Conservation (phyloP, 2,113 vertebrate species). For the Odocoileus virginianus region DNA sequence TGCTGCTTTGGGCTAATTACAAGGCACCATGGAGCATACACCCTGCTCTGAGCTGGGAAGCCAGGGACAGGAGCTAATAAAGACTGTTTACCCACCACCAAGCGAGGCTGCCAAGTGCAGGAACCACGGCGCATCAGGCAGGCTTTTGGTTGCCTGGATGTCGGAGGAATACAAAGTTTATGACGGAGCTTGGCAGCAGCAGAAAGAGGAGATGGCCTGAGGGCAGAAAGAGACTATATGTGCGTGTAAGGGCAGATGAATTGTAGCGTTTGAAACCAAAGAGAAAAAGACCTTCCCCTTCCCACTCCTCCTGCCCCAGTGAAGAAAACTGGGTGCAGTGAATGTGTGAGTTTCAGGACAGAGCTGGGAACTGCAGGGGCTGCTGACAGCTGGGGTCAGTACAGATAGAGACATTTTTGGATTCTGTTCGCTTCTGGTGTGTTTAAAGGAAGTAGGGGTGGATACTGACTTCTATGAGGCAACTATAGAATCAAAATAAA, state of each 20-base stretch:
- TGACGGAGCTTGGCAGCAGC: constrained; percentile 71
- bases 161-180: constrained; percentile 77
- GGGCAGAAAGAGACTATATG: constrained; percentile 60
- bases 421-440: neutral
- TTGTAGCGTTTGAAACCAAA: constrained; percentile 39
- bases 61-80: constrained; percentile 30
- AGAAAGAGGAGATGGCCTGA: constrained; percentile 64
- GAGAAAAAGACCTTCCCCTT: neutral
- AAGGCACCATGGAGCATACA: neutral
- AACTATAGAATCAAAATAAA: neutral
- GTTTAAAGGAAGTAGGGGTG: constrained; percentile 35
- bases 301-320: neutral
- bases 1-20: constrained; percentile 69
- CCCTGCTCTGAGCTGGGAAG: constrained; percentile 24
- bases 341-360: neutral
- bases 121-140: constrained; percentile 57
- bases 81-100: constrained; percentile 15
- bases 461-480: neutral
- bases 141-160: constrained; percentile 66
- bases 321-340: neutral
- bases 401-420: neutral
- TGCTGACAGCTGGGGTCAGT: constrained; percentile 22
- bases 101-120: constrained; percentile 56
- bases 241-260: constrained; percentile 57
- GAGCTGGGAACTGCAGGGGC: neutral